Evolutionary conservation across 2,888 invertebrate genomes (phyloP).

Genomic region (Nyleta sp.): DNA sequence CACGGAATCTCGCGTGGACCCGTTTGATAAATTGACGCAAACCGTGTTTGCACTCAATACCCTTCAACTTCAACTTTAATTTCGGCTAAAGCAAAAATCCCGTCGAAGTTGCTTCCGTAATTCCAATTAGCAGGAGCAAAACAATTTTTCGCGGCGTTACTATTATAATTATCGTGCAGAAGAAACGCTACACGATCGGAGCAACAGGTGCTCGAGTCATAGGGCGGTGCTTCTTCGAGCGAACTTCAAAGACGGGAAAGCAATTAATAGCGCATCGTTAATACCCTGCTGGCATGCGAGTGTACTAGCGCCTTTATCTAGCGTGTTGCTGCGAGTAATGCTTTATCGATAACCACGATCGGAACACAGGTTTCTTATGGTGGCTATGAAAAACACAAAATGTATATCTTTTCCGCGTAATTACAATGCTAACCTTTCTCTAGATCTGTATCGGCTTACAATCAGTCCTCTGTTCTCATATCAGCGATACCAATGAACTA

Average conservation of each 20-base stretch:
- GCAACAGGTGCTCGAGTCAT: slow-evolving; percentile 62
- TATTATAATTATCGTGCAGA: slow-evolving; percentile 51
- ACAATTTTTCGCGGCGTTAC: slow-evolving; percentile 45
- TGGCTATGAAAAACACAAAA: slow-evolving; percentile 41
- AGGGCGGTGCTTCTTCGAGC: slow-evolving; percentile 69
- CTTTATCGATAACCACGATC: slow-evolving; percentile 56
- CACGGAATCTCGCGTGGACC: slow-evolving; percentile 25
- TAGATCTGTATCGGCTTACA: slow-evolving; percentile 30
- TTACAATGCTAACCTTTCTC: slow-evolving; percentile 41
- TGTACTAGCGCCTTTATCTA: slow-evolving; percentile 71
- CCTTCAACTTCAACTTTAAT: slow-evolving; percentile 38
- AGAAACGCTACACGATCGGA: slow-evolving; percentile 41
- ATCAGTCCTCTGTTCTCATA: slow-evolving; percentile 32
- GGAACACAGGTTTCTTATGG: slow-evolving; percentile 40
- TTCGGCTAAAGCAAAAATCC: slow-evolving; percentile 34
- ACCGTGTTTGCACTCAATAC: slow-evolving; percentile 49
- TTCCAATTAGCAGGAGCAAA: slow-evolving; percentile 52
- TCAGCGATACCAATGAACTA: background rate
- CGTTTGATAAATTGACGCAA: slow-evolving; percentile 41
- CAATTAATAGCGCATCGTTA: slow-evolving; percentile 78
- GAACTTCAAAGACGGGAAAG: slow-evolving; percentile 72
- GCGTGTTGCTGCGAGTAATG: slow-evolving; percentile 63
- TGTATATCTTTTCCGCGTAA: slow-evolving; percentile 43
- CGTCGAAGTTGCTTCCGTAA: slow-evolving; percentile 45
- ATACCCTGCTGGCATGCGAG: slow-evolving; percentile 77